phyloP scores from a whole-genome alignment of 2,113 vertebrate species.

The Mohoua ochrocephala region DNA sequence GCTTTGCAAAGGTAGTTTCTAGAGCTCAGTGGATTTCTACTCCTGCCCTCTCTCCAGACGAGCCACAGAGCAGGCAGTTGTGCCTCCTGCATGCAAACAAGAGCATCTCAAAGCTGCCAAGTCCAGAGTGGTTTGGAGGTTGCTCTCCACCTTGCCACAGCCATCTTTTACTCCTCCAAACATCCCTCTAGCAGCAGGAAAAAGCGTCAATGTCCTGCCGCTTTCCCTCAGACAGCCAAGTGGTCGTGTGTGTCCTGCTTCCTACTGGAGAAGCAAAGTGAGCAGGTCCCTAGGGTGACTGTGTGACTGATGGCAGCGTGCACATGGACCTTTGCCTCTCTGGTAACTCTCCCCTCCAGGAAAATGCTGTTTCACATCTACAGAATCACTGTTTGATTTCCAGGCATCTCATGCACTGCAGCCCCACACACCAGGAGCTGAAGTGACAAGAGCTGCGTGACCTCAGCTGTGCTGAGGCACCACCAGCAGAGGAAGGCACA shows the following conservation, averaged over 20 bases:
- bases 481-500: neutral
- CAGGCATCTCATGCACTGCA: neutral
- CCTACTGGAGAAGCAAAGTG: neutral
- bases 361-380: rapidly evolving
- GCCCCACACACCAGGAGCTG: neutral
- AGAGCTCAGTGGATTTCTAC: neutral
- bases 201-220: neutral
- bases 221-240: neutral
- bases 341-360: neutral
- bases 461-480: neutral
- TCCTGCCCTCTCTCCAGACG: neutral
- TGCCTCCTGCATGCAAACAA: neutral
- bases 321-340: neutral
- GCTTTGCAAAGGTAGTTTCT: neutral
- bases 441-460: neutral
- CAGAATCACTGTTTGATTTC: neutral
- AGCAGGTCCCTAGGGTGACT: neutral
- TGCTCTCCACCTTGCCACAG: neutral
- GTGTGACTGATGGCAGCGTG: neutral
- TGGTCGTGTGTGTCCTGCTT: neutral
- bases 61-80: neutral
- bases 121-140: neutral
- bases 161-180: neutral
- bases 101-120: neutral
- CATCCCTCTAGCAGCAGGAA: neutral